Base-by-base conservation (phyloP, 1,140 invertebrate species). In the Anagrus nilaparvatae region DNA sequence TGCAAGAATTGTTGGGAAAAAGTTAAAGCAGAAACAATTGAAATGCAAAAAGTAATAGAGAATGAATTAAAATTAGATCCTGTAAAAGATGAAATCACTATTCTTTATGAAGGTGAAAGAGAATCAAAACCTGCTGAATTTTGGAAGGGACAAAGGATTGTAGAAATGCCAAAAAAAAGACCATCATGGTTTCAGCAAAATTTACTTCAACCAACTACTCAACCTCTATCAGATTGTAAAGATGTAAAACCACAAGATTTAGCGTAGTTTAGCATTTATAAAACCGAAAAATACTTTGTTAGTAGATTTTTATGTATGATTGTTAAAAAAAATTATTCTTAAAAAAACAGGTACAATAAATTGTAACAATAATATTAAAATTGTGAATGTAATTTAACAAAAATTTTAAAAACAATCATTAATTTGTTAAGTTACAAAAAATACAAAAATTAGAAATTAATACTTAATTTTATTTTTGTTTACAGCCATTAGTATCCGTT, bases 1-100 rank as follows among this genome's bases (percentile, higher is more conserved):
- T 95, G 91, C 65, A 76, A 88, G 87, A 76, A 85, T 53, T 94
- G 89, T 58, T 94, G 93, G 52, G 72, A 76, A 30, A 84, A 74
- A 70, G 77, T 92, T 0, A 80, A 78, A 53, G 56, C 71, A 36
- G 89, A 93, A 72, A 92, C 87, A 0, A 65, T 79, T 63, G 65
- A 70, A 45, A 84, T 92, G 64, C 78, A 87, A 65, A 69, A 79
- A 6, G 71, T 76, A 48, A 88, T 93, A 48, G 61, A 78, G 55
- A 60, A 78, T 29, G 70, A 84, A 51, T 61, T 88, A 10, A 76
- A 78, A 34, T 55, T 84, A 12, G 60, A 74, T 8, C 82, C 85
- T 5, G 73, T 91, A 31, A 84, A 90, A 58, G 71, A 86, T 58
- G 84, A 92, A 63, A 81, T 94, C 2, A 67, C 87, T 31, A 79